phyloP scores from a whole-genome alignment of 2,797 vertebrate genomes.

The Leontopithecus rosalia region DNA sequence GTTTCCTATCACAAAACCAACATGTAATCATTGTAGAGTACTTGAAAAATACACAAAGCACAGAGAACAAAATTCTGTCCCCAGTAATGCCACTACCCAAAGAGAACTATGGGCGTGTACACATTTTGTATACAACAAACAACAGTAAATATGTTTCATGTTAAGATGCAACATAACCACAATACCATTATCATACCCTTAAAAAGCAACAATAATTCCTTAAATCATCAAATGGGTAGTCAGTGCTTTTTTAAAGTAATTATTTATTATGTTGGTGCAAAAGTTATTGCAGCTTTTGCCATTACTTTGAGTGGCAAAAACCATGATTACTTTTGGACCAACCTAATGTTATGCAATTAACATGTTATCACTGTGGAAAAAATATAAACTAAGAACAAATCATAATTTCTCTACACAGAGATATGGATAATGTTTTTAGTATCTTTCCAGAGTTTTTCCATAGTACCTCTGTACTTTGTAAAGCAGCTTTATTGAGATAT shows the following conservation, averaged over 20 bases:
- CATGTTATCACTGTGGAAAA: background rate
- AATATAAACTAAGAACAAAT: slow-evolving; percentile 25
- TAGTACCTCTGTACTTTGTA: background rate
- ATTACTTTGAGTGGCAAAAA: background rate
- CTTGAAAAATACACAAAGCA: background rate
- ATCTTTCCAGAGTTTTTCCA: background rate
- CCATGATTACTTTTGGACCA: background rate
- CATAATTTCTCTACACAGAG: background rate
- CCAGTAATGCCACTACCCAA: too few species aligned
- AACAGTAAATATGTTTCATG: background rate
- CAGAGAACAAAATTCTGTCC: background rate
- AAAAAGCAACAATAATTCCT: background rate
- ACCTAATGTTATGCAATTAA: background rate
- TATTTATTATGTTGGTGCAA: background rate
- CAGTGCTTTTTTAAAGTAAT: background rate
- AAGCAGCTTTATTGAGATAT: background rate
- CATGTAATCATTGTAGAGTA: background rate
- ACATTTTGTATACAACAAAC: background rate
- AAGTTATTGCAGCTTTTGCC: background rate
- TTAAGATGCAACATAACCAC: background rate
- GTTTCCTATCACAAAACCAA: background rate
- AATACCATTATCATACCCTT: background rate
- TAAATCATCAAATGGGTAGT: background rate
- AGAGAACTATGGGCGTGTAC: background rate
- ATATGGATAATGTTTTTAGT: background rate